These are phyloP conservation scores for Gorsachius goisagi DNA, from an alignment of 2,113 vertebrate species.

Conservation along the genomic window DNA sequence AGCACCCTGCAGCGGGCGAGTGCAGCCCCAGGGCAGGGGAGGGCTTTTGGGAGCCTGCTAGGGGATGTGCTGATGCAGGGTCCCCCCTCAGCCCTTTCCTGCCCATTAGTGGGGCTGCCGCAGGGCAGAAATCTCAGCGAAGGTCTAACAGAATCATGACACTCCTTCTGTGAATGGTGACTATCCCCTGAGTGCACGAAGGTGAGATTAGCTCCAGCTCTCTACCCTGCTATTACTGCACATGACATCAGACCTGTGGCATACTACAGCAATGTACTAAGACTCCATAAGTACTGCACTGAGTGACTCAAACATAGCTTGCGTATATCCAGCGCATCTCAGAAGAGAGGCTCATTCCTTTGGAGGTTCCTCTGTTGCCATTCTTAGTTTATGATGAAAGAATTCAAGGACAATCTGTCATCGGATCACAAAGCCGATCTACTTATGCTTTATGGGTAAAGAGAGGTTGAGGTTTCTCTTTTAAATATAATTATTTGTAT, in stretches of 20 bases:
- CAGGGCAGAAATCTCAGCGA: background rate
- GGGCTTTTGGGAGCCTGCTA: background rate
- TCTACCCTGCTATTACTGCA: background rate
- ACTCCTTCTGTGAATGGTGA: background rate
- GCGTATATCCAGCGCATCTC: background rate
- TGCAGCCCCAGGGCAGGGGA: accelerated
- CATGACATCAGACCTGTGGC: background rate
- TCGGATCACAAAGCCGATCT: background rate
- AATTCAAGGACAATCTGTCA: background rate
- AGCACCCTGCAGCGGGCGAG: background rate
- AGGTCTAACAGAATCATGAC: background rate
- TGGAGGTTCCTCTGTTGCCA: background rate
- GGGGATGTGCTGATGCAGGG: background rate
- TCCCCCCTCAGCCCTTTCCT: background rate
- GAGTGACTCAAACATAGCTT: background rate
- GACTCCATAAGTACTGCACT: background rate
- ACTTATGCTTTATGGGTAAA: background rate
- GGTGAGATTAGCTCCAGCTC: background rate
- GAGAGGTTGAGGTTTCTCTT: background rate
- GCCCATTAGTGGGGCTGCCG: accelerated
- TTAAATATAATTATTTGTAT: background rate
- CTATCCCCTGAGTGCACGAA: background rate
- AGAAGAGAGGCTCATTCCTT: background rate
- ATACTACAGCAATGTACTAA: background rate
- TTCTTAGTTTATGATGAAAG: background rate